Conservation (phyloP, 2,797 vertebrate genomes). For the Macrochelys suwanniensis region DNA sequence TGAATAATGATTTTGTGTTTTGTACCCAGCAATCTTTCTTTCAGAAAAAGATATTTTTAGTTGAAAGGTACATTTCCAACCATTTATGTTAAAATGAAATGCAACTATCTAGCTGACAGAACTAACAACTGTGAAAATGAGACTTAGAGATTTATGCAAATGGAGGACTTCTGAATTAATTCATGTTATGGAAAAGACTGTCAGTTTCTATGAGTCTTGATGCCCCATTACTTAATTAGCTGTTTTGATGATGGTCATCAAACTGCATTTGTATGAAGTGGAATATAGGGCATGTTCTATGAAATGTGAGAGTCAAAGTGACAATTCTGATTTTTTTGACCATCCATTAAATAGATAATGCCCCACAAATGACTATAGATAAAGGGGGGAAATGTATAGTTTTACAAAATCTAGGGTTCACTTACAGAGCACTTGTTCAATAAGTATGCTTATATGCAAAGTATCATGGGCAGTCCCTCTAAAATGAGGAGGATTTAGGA, state of each 20-base stretch:
- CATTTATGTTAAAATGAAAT: constrained; percentile 84
- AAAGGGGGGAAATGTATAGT: not conserved
- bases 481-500: not conserved
- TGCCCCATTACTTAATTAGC: constrained; percentile 78
- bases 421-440: not conserved
- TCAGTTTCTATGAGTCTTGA: constrained; percentile 79
- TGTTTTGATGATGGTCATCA: constrained; percentile 76
- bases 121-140: constrained; percentile 84
- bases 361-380: not conserved
- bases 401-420: not conserved
- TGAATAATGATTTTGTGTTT: constrained; percentile 54
- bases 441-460: not conserved
- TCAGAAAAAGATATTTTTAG: constrained; percentile 79
- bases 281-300: constrained; percentile 7
- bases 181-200: constrained; percentile 75
- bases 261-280: constrained; percentile 71
- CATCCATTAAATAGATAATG: not conserved
- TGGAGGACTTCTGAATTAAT: constrained; percentile 82
- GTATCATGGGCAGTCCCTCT: not conserved
- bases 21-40: constrained; percentile 44
- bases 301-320: not conserved
- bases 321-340: not conserved
- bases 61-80: constrained; percentile 80
- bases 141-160: constrained; percentile 84
- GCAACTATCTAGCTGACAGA: constrained; percentile 82